These are phyloP conservation scores for Cheilosia pagana DNA, from an alignment of 2,888 invertebrate genomes.

Conservation along the genomic window DNA sequence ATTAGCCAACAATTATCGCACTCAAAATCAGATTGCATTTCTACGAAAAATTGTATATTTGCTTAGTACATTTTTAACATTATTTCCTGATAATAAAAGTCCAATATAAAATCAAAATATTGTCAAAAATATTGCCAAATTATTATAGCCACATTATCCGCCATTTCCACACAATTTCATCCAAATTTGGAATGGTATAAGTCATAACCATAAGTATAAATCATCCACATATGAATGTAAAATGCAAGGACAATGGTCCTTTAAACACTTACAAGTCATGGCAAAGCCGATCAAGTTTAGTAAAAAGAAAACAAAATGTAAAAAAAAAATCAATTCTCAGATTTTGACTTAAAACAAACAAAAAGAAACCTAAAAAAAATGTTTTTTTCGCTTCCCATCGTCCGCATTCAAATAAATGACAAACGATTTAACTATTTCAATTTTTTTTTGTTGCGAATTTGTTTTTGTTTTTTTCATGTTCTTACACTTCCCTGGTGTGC, in stretches of 20 bases:
- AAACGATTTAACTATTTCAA: slow-evolving; percentile 41
- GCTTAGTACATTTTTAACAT: no score
- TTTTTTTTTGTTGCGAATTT: slow-evolving; percentile 17
- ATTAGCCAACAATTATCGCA: no score
- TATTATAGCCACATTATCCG: no score
- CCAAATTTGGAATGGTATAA: neutral
- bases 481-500: slow-evolving; percentile 24
- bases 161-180: no score
- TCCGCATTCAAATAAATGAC: slow-evolving; percentile 27
- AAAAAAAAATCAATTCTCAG: slow-evolving; percentile 29
- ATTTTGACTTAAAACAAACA: slow-evolving; percentile 59
- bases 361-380: slow-evolving; percentile 62
- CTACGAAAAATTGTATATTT: no score
- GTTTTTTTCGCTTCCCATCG: slow-evolving; percentile 9
- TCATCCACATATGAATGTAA: no score
- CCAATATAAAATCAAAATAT: no score
- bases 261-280: slow-evolving; percentile 41
- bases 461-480: slow-evolving; percentile 6
- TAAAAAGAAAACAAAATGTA: slow-evolving; percentile 4
- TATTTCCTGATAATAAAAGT: no score
- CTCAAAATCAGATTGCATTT: no score
- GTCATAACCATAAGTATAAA: no score
- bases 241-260: no score
- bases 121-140: no score
- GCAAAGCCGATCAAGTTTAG: slow-evolving; percentile 24